Evolutionary conservation across 2,113 vertebrate genomes (phyloP).

Genomic region (Casuarius casuarius): DNA sequence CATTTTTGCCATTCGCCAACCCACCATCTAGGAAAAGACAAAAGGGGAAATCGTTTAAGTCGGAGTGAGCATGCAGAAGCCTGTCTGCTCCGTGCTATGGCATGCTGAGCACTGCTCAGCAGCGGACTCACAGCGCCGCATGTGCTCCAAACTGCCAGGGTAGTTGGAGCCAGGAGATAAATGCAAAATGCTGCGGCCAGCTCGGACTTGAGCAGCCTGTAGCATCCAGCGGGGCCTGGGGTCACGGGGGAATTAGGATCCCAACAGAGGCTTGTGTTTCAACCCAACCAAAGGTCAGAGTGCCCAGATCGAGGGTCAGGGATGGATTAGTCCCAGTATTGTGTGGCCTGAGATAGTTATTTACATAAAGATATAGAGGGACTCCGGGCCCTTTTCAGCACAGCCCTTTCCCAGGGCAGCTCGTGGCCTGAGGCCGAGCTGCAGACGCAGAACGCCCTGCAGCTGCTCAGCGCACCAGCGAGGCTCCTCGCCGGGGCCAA

Average conservation of each 20-base stretch:
- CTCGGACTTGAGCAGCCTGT: accelerated
- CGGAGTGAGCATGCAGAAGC: accelerated
- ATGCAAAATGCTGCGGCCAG: neutral
- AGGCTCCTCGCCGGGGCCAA: neutral
- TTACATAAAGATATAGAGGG: neutral
- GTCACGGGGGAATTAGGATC: neutral
- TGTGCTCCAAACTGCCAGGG: neutral
- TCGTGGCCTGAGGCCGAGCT: neutral
- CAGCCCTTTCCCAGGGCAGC: accelerated
- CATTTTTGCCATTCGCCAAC: constrained; percentile 90
- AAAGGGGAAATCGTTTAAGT: accelerated
- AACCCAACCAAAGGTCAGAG: neutral
- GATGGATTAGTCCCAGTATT: accelerated
- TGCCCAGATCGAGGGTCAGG: accelerated
- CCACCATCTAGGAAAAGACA: constrained; percentile 87
- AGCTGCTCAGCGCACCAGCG: neutral
- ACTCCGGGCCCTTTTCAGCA: neutral
- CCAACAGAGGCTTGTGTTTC: accelerated
- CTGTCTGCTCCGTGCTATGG: accelerated
- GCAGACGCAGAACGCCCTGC: neutral
- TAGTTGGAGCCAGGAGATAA: neutral
- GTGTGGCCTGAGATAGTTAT: accelerated
- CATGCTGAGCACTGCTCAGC: accelerated
- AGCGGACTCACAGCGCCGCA: too few relatives aligned
- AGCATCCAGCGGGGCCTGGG: accelerated